A percentile compares a stretch with the other conserved stretches of the same genome.
These are phyloP conservation scores for Hipposideros armiger DNA, from an alignment of 2,113 vertebrate genomes.

Conservation along the genomic window DNA sequence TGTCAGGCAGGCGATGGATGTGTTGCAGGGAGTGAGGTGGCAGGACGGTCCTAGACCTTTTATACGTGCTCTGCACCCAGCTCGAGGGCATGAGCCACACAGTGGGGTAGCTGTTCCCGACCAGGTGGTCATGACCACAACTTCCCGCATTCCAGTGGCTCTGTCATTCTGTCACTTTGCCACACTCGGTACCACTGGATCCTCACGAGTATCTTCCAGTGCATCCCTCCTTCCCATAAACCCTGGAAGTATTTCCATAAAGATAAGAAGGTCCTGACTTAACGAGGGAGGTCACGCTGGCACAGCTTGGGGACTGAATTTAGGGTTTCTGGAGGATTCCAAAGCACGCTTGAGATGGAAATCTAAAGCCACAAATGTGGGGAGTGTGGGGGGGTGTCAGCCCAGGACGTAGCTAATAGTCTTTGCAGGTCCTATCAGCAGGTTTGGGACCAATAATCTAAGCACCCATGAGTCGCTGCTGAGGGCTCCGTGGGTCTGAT, in stretches of 20 bases:
- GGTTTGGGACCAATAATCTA: not conserved
- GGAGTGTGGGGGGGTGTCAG: not conserved
- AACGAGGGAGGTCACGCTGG: not conserved
- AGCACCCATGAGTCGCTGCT: not conserved
- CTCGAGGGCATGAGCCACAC: constrained; percentile 8
- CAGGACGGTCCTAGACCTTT: constrained; percentile 27
- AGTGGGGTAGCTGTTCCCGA: not conserved
- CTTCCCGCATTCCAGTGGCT: constrained; percentile 26
- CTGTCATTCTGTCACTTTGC: constrained; percentile 43
- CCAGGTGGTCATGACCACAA: constrained; percentile 22
- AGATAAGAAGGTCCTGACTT: constrained; percentile 53
- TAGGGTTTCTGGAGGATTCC: not conserved
- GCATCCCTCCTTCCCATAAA: constrained; percentile 35
- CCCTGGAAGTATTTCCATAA: constrained; percentile 57
- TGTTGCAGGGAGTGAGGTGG: not conserved
- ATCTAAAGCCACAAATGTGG: not conserved
- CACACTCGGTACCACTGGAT: not conserved
- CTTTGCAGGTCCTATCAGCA: not conserved
- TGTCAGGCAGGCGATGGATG: not conserved
- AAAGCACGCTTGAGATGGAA: not conserved
- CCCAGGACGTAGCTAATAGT: not conserved
- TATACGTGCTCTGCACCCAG: constrained; percentile 32
- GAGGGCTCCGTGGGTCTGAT: not conserved
- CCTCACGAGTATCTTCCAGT: not conserved
- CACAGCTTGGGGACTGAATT: not conserved